Base-by-base conservation (phyloP, 1,140 invertebrate genomes). In the Conus betulinus region DNA sequence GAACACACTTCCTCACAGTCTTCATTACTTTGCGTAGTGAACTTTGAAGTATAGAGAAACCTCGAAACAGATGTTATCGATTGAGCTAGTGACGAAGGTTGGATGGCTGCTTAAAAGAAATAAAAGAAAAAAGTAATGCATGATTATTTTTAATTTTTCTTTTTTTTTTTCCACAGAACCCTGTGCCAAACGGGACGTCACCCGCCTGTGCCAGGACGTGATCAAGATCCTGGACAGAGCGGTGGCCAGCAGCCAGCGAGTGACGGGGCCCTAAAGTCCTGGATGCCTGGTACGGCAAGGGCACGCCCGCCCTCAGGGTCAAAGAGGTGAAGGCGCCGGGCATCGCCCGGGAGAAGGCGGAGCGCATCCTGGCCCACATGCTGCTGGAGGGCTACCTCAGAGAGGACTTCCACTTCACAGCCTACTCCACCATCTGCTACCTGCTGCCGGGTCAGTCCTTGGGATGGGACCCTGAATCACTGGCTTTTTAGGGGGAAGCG, bases 371-470 rank as follows among this genome's bases (percentile, higher is more conserved):
- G 53, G 97, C 96, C 3, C 96, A 96, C 95, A 96, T 99, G 91
- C 93, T 99, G 39, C 93, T 97, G 15, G 96, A 97, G 91, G 96
- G 96, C 20, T 98, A 97, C 95, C 94, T 99, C n/a, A n/a, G 97
- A 92, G 98, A 99, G 96, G 97, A 98, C 91, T 99, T 98, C 95
- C 98, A 98, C n/a, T 98, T 97, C 92, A 98, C 98, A 20, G 97
- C 97, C 0, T 98, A 98, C 95, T 92, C 91, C 25, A 96, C 95
- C 57, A 95, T 96, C n/a, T 95, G 95, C 88, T 96, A 96, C 88
- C 71, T 96, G n/a, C 85, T 94, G 0, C 88, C 92, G 91, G 94
- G 94, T 94, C 55, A n/a, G 57, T 81, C n/a, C 52, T 20, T 60
- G 39, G n/a, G 57, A 60, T 39, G 39, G 39, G 39, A 39, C 0